These are phyloP conservation scores for Dastarcus helophoroides DNA, from an alignment of 2,888 invertebrate genomes.

Conservation along the genomic window DNA sequence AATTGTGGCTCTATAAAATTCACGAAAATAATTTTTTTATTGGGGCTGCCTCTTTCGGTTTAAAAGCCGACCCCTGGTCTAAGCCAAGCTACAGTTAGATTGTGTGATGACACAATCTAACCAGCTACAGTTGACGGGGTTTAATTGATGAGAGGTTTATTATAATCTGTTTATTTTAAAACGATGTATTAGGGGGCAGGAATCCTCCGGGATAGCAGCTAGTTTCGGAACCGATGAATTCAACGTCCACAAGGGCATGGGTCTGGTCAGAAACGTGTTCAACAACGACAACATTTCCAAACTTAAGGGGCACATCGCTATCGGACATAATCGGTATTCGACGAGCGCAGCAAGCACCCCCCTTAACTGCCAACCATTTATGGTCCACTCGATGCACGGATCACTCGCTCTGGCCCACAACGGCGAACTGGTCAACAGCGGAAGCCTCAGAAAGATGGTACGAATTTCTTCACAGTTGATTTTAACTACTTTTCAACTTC, in stretches of 20 bases:
- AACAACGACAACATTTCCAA: slow-evolving; percentile 78
- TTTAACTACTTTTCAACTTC: too few species aligned
- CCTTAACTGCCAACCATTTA: slow-evolving; percentile 97
- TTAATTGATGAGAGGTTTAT: too few species aligned
- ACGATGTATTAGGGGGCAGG: slow-evolving; percentile 90
- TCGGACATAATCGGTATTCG: slow-evolving; percentile 95
- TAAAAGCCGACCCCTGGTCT: too few species aligned
- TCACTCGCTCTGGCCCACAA: slow-evolving; percentile 93
- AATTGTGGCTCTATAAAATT: too few species aligned
- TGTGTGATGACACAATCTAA: too few species aligned
- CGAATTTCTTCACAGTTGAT: too few species aligned
- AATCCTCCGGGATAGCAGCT: slow-evolving; percentile 94
- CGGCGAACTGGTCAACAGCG: slow-evolving; percentile 92
- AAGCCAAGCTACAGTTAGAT: too few species aligned
- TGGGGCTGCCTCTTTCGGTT: too few species aligned
- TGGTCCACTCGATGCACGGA: slow-evolving; percentile 94
- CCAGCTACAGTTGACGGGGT: too few species aligned
- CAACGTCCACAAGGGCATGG: slow-evolving; percentile 85
- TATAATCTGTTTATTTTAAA: too few species aligned
- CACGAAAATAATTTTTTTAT: too few species aligned
- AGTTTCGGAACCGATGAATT: slow-evolving; percentile 75
- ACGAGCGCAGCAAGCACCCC: slow-evolving; percentile 85
- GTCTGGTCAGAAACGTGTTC: slow-evolving; percentile 87
- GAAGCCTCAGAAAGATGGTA: slow-evolving; percentile 77
- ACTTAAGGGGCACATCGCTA: slow-evolving; percentile 79